Conservation (phyloP, 2,797 vertebrate species). For the Falco peregrinus region DNA sequence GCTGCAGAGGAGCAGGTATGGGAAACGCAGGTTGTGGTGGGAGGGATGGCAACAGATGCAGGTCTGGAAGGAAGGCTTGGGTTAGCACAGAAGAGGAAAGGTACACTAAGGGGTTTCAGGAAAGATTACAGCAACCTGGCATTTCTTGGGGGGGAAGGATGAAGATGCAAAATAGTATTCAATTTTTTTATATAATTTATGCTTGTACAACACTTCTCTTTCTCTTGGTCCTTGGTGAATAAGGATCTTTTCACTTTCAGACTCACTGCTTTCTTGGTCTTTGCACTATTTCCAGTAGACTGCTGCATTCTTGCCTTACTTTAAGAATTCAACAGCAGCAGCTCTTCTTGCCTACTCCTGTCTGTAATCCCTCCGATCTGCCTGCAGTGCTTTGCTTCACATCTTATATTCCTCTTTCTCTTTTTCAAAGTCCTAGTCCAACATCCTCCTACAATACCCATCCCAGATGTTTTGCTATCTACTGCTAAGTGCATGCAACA, state of each 20-base stretch:
- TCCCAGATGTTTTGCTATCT: not conserved
- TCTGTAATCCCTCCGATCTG: not conserved
- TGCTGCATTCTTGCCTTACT: not conserved
- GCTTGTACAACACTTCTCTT: not conserved
- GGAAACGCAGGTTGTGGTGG: fast-evolving
- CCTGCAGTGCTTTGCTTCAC: not conserved
- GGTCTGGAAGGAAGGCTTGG: not conserved
- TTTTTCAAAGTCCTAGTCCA: not conserved
- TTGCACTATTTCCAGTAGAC: not conserved
- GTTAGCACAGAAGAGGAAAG: not conserved
- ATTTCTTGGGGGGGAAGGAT: not conserved
- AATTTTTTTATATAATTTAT: not conserved
- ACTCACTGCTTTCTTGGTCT: not conserved
- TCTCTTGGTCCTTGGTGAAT: not conserved
- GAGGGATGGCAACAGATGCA: not conserved
- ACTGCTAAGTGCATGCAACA: not conserved
- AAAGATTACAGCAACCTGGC: not conserved
- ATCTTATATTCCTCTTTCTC: not conserved
- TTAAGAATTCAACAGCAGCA: not conserved
- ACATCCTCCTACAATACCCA: not conserved
- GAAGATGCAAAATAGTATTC: not conserved
- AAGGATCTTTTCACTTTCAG: not conserved
- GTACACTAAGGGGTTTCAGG: fast-evolving
- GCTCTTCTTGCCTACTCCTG: not conserved
- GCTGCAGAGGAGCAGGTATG: not conserved